These are phyloP conservation scores for Tridacna gigas DNA, from an alignment of 2,888 invertebrate genomes.

Conservation along the genomic window DNA sequence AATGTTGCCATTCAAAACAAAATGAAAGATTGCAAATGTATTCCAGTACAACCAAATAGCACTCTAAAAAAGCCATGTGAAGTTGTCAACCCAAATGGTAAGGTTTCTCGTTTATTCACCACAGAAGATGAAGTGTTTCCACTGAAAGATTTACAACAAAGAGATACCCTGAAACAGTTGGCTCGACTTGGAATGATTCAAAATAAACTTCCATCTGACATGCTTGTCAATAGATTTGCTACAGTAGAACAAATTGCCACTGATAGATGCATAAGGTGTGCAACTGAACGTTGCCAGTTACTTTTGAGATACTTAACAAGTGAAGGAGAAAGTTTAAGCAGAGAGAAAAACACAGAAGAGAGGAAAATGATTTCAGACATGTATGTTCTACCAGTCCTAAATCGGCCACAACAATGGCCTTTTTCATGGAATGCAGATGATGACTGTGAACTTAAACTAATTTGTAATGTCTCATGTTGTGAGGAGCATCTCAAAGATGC, in stretches of 20 bases:
- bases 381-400: slow-evolving; percentile 62
- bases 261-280: slow-evolving; percentile 16
- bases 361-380: slow-evolving; percentile 17
- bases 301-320: slow-evolving; percentile 34
- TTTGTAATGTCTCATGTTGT: not conserved
- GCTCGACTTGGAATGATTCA: slow-evolving; percentile 67
- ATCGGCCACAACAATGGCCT: slow-evolving; percentile 66
- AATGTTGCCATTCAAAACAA: slow-evolving; percentile 27
- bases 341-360: slow-evolving; percentile 4
- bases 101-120: slow-evolving; percentile 63
- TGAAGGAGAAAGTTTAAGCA: not conserved
- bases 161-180: slow-evolving; percentile 41
- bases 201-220: slow-evolving; percentile 46
- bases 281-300: slow-evolving; percentile 10
- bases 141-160: slow-evolving; percentile 23
- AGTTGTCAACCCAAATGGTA: slow-evolving; percentile 69
- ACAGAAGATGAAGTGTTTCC: slow-evolving; percentile 74
- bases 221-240: slow-evolving; percentile 64
- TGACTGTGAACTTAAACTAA: slow-evolving; percentile 28
- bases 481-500: not conserved
- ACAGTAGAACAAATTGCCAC: slow-evolving; percentile 46
- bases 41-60: slow-evolving; percentile 35
- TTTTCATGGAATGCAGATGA: slow-evolving; percentile 67
- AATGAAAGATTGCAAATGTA: slow-evolving; percentile 24
- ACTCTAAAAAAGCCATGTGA: slow-evolving; percentile 58